Evolutionary conservation across 1,140 invertebrate genomes (phyloP), one percentile per base, ranked within the genome.

Genomic region (Ceratina calcarata): DNA sequence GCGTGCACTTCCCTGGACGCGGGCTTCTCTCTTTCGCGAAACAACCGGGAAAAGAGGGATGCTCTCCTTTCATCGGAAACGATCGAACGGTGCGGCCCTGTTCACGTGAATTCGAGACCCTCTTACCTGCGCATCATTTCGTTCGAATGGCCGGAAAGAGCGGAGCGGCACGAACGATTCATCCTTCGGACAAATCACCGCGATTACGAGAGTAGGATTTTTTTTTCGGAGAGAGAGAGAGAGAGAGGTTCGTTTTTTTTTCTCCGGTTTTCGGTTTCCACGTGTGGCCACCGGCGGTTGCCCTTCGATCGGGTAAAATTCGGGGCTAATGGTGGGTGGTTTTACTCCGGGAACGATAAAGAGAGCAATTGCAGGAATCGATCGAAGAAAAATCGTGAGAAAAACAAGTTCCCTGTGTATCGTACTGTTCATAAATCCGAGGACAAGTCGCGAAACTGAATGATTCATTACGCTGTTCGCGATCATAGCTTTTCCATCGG

Each of bases 91-190:
- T 32, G 27, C n/a, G 64, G 27, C n/a, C 64, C 32, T 37, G 27
- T 37, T 64, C 27, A 12, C 27, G 65, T 51, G 67, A 55, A 69
- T 55, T n/a, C 45, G 16, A 51, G 69, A 80, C 78, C 84, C 90
- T 89, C 87, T 91, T 90, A 90, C 84, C 88, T 87, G 85, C 86
- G 87, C 90, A 90, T 91, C 90, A 88, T 91, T 91, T 92, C 89
- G 80, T 90, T 85, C 86, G 83, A 91, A 91, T 89, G 70, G 86
- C 22, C 86, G 85, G 74, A 80, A 84, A 83, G 80, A 86, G 15
- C 64, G 32, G 24, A 53, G 18, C 60, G 53, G 45, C 57, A 51
- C 61, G 55, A 65, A 45, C 70, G 13, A 3, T 45, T 66, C 55
- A 71, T 78, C 82, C 69, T 82, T 71, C 27, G 62, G 77, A 60